Percentiles rank a stretch among this genome's conserved stretches.
Conservation (phyloP, 2,113 vertebrate species). For the Morone saxatilis region DNA sequence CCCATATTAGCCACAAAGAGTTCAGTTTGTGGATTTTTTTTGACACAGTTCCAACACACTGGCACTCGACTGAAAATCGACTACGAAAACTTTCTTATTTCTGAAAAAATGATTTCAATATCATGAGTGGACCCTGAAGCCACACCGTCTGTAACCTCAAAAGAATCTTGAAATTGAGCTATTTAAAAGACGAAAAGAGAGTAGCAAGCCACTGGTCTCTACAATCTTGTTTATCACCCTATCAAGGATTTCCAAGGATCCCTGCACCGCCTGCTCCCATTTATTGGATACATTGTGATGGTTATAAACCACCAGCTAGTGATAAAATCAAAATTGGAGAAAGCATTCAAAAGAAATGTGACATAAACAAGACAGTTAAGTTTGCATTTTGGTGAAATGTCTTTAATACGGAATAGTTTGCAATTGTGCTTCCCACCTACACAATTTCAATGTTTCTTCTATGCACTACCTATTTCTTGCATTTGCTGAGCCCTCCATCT, state of each 20-base stretch:
- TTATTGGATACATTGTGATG: conserved; percentile 2
- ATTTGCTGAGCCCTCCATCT: not conserved
- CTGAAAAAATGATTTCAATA: not conserved
- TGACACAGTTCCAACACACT: not conserved
- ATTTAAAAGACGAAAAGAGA: conserved; percentile 9
- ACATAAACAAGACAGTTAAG: conserved; percentile 28
- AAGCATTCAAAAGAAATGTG: conserved; percentile 1
- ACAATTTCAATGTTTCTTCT: no score
- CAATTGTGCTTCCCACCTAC: no score
- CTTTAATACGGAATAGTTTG: not conserved
- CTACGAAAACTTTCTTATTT: not conserved
- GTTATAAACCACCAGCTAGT: not conserved
- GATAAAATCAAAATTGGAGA: conserved; percentile 17
- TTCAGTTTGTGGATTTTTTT: no score
- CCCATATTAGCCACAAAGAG: not conserved
- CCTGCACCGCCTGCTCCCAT: conserved; percentile 10
- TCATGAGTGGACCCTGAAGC: not conserved
- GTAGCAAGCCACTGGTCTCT: not conserved
- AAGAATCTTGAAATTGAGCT: not conserved
- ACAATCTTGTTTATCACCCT: conserved; percentile 26
- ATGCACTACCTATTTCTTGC: not conserved
- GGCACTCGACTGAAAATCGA: not conserved
- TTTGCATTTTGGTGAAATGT: not conserved
- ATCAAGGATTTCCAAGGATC: conserved; percentile 16
- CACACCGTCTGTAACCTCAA: not conserved